Evolutionary conservation across 2,797 vertebrate genomes (phyloP).

Genomic region (Sebastes cheni): DNA sequence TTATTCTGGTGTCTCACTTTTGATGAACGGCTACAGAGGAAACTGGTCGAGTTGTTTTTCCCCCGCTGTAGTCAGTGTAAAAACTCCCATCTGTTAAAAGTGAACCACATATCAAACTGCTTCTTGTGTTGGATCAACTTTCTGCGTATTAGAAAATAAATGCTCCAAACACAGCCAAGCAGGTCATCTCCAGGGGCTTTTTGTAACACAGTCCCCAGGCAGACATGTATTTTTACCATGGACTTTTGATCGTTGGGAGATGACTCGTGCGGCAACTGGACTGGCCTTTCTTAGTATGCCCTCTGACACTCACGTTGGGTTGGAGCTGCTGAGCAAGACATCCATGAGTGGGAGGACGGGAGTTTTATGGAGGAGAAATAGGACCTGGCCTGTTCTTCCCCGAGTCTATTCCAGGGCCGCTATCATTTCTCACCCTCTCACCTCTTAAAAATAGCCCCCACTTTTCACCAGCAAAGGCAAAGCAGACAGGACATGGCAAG

Average conservation of each 20-base stretch:
- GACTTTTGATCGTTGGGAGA: constrained; percentile 42
- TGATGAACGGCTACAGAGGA: neutral
- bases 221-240: constrained; percentile 70
- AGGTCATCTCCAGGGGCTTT: constrained; percentile 48
- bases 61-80: neutral
- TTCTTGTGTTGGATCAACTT: neutral
- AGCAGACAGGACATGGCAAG: constrained; percentile 65
- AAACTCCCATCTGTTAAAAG: constrained; percentile 8
- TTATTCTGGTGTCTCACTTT: neutral
- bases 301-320: constrained; percentile 39
- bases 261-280: constrained; percentile 55
- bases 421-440: constrained; percentile 73
- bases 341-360: constrained; percentile 28
- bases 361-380: constrained; percentile 69
- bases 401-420: constrained; percentile 72
- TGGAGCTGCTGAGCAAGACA: constrained; percentile 70
- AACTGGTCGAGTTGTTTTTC: neutral
- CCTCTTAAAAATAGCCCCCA: constrained; percentile 80
- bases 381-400: constrained; percentile 66
- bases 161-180: constrained; percentile 20
- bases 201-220: constrained; percentile 35
- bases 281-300: constrained; percentile 31
- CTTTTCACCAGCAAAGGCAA: constrained; percentile 77
- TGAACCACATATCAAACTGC: neutral
- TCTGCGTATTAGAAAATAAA: neutral